These are phyloP conservation scores for Neosalanx taihuensis DNA, from an alignment of 2,797 vertebrate species.

Conservation along the genomic window DNA sequence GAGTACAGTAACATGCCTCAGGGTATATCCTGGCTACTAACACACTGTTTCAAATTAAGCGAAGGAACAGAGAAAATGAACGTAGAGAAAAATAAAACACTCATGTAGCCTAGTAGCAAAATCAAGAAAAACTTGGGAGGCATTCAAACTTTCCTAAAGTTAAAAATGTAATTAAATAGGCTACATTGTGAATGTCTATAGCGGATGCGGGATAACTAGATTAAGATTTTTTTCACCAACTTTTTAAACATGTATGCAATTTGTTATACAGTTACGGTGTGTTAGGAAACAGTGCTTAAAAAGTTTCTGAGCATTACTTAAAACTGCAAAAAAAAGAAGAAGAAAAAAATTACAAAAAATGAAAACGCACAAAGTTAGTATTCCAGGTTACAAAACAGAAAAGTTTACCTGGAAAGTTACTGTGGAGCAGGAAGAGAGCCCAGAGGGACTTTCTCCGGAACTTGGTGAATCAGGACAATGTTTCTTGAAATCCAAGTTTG, in stretches of 20 bases:
- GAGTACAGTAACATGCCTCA: neutral
- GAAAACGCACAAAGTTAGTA: neutral
- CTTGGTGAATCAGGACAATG: constrained; percentile 33
- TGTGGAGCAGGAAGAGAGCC: constrained; percentile 41
- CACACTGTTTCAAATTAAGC: neutral
- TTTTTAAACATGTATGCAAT: neutral
- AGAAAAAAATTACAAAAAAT: neutral
- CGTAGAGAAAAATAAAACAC: neutral
- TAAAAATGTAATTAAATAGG: neutral
- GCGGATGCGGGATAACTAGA: neutral
- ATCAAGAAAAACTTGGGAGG: neutral
- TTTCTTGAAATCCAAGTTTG: constrained; percentile 61
- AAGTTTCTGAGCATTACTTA: neutral
- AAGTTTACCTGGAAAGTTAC: constrained; percentile 60
- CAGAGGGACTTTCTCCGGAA: constrained; percentile 52
- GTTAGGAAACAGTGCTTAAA: neutral
- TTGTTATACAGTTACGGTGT: neutral
- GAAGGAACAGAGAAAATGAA: neutral
- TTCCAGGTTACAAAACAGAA: neutral
- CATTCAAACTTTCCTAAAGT: neutral
- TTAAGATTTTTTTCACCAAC: neutral
- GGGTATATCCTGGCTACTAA: neutral
- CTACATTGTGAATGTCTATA: neutral
- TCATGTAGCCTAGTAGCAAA: neutral
- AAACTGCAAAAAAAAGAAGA: neutral